phyloP scores from a whole-genome alignment of 2,113 vertebrate species.

The Egretta garzetta region DNA sequence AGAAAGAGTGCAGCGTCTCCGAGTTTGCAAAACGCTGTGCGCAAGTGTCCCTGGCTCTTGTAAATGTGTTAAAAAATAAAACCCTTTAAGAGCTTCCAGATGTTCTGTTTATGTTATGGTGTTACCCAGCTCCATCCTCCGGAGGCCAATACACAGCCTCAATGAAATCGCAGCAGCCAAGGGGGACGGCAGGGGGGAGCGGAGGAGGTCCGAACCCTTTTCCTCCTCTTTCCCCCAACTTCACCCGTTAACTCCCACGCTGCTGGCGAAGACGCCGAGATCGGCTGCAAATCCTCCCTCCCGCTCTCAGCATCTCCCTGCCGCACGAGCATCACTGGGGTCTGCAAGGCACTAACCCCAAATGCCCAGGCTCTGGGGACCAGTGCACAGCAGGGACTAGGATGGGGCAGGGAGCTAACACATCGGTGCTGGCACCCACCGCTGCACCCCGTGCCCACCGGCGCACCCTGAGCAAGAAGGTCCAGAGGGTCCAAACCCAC shows the following conservation, averaged over 20 bases:
- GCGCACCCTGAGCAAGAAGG: neutral
- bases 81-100: constrained; percentile 70
- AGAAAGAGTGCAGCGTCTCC: neutral
- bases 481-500: neutral
- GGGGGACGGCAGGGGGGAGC: neutral
- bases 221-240: neutral
- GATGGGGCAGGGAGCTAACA: neutral
- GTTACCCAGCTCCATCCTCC: constrained; percentile 46
- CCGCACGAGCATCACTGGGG: accelerated
- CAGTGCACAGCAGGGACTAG: neutral
- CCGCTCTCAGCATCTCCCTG: neutral
- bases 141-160: constrained; percentile 25
- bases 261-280: neutral
- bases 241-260: neutral
- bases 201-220: neutral
- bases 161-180: constrained; percentile 9
- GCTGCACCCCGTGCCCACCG: neutral
- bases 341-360: neutral
- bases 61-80: constrained; percentile 68
- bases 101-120: constrained; percentile 48
- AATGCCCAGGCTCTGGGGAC: neutral
- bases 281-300: neutral
- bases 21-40: neutral
- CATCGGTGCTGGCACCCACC: accelerated
- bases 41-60: constrained; percentile 55